These are phyloP conservation scores for Burhinus bistriatus DNA, from an alignment of 2,113 vertebrate genomes.

Conservation along the genomic window DNA sequence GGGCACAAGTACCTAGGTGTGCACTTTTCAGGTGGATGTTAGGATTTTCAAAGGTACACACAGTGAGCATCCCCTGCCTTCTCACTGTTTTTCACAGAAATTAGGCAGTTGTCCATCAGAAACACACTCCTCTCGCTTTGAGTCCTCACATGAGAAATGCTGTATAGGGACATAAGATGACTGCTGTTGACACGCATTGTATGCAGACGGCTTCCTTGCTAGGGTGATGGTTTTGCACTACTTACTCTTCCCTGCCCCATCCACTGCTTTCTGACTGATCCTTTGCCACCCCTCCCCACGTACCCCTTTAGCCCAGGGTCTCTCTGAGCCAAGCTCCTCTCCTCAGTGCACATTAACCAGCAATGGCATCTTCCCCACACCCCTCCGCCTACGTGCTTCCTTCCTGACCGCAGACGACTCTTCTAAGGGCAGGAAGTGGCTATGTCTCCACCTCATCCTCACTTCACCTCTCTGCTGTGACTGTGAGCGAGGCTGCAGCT, in stretches of 20 bases:
- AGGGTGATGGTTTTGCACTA: rapidly evolving
- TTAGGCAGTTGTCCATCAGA: neutral
- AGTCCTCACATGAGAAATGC: neutral
- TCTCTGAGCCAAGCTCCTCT: neutral
- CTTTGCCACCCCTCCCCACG: neutral
- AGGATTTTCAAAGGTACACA: neutral
- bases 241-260: neutral
- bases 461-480: neutral
- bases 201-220: neutral
- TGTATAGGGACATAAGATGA: neutral
- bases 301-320: neutral
- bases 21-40: neutral
- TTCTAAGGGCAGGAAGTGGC: neutral
- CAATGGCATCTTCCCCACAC: neutral
- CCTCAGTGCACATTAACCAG: neutral
- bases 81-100: neutral
- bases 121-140: neutral
- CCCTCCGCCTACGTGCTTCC: neutral
- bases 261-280: neutral
- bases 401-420: neutral
- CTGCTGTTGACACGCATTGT: neutral
- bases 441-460: neutral
- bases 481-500: neutral
- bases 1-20: neutral
- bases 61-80: neutral